Conservation (phyloP, 2,888 invertebrate species). For the Bombylius major region DNA sequence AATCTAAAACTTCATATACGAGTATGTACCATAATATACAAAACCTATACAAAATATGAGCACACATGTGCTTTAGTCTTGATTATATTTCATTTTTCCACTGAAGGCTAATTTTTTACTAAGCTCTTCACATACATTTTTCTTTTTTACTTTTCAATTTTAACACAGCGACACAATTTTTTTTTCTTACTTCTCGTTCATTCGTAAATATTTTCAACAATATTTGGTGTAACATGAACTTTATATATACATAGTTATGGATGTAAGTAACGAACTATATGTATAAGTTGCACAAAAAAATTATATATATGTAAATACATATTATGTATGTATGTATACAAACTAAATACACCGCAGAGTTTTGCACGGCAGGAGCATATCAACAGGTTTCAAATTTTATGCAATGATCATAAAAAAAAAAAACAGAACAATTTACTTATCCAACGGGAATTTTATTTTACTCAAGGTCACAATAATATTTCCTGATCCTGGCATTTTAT, state of each 20-base stretch:
- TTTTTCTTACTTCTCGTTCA: background rate
- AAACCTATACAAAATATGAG: no score
- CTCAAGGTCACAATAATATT: constrained; percentile 9
- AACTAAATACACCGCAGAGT: constrained; percentile 1
- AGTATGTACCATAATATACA: no score
- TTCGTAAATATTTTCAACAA: no score
- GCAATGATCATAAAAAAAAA: constrained; percentile 10
- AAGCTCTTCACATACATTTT: constrained; percentile 2
- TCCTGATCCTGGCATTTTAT: background rate
- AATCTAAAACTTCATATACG: no score
- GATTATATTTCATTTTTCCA: constrained; percentile 15
- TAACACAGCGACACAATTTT: constrained; percentile 6
- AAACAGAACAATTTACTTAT: background rate
- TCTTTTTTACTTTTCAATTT: background rate
- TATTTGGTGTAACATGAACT: no score
- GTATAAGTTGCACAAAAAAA: no score
- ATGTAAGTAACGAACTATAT: no score
- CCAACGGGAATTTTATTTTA: constrained; percentile 9
- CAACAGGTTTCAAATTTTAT: constrained; percentile 12
- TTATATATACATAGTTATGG: no score
- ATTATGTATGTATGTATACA: no score
- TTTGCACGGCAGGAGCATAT: constrained; percentile 11
- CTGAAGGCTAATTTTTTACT: constrained; percentile 11
- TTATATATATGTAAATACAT: no score
- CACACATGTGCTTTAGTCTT: constrained; percentile 10